A percentile compares a stretch with the other conserved stretches of the same genome.
Conservation (phyloP, 2,113 vertebrate genomes). For the Hippocampus comes region DNA sequence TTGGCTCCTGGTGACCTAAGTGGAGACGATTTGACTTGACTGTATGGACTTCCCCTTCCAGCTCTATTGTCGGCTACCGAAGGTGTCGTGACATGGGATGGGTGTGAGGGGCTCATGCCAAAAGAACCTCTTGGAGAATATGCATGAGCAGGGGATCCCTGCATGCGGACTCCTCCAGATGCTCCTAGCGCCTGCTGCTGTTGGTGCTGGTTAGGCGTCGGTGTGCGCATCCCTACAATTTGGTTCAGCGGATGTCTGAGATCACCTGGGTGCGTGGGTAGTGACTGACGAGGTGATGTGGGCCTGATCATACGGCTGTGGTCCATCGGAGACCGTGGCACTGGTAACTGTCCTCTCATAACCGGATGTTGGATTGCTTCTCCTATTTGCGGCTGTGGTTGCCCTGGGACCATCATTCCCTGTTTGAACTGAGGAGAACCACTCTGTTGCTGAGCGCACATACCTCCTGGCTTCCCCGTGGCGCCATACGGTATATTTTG, state of each 20-base stretch:
- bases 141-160: conserved; percentile 70
- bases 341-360: conserved; percentile 63
- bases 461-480: conserved; percentile 61
- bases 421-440: conserved; percentile 69
- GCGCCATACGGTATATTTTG: conserved; percentile 60
- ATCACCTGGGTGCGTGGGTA: conserved; percentile 64
- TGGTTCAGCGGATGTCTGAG: conserved; percentile 57
- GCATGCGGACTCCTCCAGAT: conserved; percentile 62
- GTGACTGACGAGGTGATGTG: conserved; percentile 67
- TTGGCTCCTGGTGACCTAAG: conserved; percentile 69
- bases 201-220: conserved; percentile 61
- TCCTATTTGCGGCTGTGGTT: conserved; percentile 58
- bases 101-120: conserved; percentile 65
- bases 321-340: conserved; percentile 59
- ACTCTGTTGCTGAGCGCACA: conserved; percentile 57
- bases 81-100: conserved; percentile 64
- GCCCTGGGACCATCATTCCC: conserved; percentile 55
- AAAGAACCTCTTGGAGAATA: conserved; percentile 69
- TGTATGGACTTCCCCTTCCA: conserved; percentile 71
- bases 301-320: conserved; percentile 64
- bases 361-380: conserved; percentile 70
- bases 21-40: conserved; percentile 63
- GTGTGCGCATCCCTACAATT: conserved; percentile 60
- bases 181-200: conserved; percentile 59
- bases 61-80: conserved; percentile 55